phyloP scores from a whole-genome alignment of 2,797 vertebrate genomes.

The Dendrocincla tyrannina region DNA sequence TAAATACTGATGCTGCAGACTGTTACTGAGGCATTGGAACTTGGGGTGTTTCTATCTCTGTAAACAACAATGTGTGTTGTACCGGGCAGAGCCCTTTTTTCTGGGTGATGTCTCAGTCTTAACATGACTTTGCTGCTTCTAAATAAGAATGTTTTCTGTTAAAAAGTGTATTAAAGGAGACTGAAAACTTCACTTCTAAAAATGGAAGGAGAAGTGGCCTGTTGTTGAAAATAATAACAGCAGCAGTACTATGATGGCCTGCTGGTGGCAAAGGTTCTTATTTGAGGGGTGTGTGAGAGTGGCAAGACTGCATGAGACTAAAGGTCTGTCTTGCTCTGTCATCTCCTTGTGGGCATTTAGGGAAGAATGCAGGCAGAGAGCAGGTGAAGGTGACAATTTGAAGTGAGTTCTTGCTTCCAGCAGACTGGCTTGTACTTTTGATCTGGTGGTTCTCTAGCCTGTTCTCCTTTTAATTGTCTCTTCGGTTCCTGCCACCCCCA shows the following conservation, averaged over 20 bases:
- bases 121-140: neutral
- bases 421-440: neutral
- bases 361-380: neutral
- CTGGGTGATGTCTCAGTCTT: neutral
- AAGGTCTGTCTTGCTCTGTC: neutral
- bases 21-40: neutral
- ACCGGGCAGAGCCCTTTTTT: neutral
- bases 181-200: neutral
- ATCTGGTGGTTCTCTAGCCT: neutral
- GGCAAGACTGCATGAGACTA: neutral
- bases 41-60: neutral
- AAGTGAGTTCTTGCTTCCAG: neutral
- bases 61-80: neutral
- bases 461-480: neutral
- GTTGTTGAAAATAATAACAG: neutral
- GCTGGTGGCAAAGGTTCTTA: accelerated
- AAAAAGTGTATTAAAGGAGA: neutral
- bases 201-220: neutral
- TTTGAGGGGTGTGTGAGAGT: neutral
- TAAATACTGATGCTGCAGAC: neutral
- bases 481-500: neutral
- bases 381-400: neutral
- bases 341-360: neutral
- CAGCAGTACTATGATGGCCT: neutral
- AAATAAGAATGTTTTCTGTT: neutral